These are phyloP conservation scores for Eulithis testata DNA, from an alignment of 2,888 invertebrate species.

Conservation along the genomic window DNA sequence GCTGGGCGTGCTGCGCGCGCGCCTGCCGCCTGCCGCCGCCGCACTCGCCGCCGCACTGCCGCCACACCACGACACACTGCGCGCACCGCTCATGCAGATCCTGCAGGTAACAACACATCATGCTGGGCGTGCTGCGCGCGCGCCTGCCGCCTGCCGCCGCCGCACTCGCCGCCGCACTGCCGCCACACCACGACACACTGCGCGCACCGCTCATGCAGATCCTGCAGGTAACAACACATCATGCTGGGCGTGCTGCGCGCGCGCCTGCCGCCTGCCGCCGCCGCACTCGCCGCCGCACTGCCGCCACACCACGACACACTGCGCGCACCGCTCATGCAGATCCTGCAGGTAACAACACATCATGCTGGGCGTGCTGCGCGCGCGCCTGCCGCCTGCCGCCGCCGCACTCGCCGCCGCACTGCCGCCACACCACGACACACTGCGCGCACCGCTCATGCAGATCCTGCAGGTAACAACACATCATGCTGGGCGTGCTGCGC, in stretches of 20 bases:
- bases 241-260: conserved; percentile 68
- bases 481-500: conserved; percentile 68
- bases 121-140: conserved; percentile 67
- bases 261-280: conserved; percentile 53
- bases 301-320: conserved; percentile 48
- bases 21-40: conserved; percentile 52
- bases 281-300: conserved; percentile 46
- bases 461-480: conserved; percentile 59
- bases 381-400: conserved; percentile 54
- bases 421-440: conserved; percentile 47
- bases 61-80: conserved; percentile 43
- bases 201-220: conserved; percentile 62
- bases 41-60: conserved; percentile 51
- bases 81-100: conserved; percentile 61
- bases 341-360: conserved; percentile 58
- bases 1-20: conserved; percentile 66
- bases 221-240: conserved; percentile 56
- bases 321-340: conserved; percentile 59
- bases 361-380: conserved; percentile 68
- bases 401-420: conserved; percentile 46
- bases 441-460: conserved; percentile 58
- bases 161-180: conserved; percentile 48
- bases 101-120: conserved; percentile 57
- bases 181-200: conserved; percentile 45
- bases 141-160: conserved; percentile 53